Evolutionary conservation across 1,140 invertebrate species (phyloP).

Genomic region (Homalodisca vitripennis): DNA sequence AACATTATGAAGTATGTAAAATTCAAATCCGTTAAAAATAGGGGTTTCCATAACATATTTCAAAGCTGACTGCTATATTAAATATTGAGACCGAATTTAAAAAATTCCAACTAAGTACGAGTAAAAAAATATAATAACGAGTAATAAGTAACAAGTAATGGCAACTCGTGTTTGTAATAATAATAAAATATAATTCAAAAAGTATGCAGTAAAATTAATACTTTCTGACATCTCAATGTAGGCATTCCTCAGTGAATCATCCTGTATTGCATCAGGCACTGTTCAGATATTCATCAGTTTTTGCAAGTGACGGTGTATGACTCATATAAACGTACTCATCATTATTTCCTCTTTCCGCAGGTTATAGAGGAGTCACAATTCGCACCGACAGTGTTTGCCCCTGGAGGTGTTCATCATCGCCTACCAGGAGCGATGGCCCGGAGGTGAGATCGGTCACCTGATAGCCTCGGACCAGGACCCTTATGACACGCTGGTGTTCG

Average conservation of each 20-base stretch:
- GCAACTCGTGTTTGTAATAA: not conserved
- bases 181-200: not conserved
- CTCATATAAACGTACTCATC: no score
- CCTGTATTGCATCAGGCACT: no score
- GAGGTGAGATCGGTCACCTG: conserved; percentile 83
- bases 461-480: conserved; percentile 88
- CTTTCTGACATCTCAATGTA: not conserved
- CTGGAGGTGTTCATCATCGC: conserved; percentile 86
- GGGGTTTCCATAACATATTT: not conserved
- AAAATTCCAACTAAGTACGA: no score
- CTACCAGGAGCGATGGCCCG: conserved; percentile 87
- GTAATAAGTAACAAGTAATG: no score
- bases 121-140: no score
- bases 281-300: no score
- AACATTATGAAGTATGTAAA: no score
- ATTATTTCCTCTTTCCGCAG: conserved; percentile 32
- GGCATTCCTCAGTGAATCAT: no score
- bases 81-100: no score
- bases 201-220: not conserved
- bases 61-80: not conserved
- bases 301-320: no score
- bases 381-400: conserved; percentile 85
- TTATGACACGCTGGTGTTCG: conserved; percentile 75
- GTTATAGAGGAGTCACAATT: conserved; percentile 94
- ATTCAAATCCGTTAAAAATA: not conserved